phyloP scores from a whole-genome alignment of 2,888 invertebrate genomes.

The Conchocele bisecta region DNA sequence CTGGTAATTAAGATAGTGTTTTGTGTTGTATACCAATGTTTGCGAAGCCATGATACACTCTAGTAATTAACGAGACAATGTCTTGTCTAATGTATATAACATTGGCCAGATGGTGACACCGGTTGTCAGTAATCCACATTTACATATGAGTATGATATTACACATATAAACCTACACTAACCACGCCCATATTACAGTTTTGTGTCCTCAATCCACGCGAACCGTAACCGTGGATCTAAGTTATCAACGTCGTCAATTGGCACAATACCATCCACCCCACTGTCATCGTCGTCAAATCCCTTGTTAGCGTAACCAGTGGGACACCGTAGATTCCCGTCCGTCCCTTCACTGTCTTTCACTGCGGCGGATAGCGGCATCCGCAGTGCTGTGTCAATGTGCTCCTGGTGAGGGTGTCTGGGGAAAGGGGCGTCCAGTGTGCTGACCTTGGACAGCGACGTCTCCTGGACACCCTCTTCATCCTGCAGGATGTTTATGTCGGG shows the following conservation, averaged over 20 bases:
- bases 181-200: too few relatives aligned
- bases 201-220: slow-evolving; percentile 57
- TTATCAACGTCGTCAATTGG: slow-evolving; percentile 48
- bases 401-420: neutral
- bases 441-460: slow-evolving; percentile 46
- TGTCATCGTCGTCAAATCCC: slow-evolving; percentile 30
- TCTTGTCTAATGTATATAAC: too few relatives aligned
- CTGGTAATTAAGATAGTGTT: too few relatives aligned
- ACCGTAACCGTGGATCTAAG: slow-evolving; percentile 27
- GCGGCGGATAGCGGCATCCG: neutral
- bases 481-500: slow-evolving; percentile 68
- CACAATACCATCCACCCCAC: slow-evolving; percentile 38
- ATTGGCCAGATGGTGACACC: too few relatives aligned
- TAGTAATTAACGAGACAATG: too few relatives aligned
- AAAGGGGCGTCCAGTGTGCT: slow-evolving; percentile 38
- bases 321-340: neutral
- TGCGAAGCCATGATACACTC: too few relatives aligned
- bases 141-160: too few relatives aligned
- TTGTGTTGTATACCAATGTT: too few relatives aligned
- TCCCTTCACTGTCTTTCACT: neutral
- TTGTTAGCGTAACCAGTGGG: slow-evolving; percentile 20
- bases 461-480: slow-evolving; percentile 55
- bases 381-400: neutral
- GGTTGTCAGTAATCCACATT: too few relatives aligned
- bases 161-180: too few relatives aligned